phyloP scores from a whole-genome alignment of 2,888 invertebrate genomes.

The Coelogynopora nodosa region DNA sequence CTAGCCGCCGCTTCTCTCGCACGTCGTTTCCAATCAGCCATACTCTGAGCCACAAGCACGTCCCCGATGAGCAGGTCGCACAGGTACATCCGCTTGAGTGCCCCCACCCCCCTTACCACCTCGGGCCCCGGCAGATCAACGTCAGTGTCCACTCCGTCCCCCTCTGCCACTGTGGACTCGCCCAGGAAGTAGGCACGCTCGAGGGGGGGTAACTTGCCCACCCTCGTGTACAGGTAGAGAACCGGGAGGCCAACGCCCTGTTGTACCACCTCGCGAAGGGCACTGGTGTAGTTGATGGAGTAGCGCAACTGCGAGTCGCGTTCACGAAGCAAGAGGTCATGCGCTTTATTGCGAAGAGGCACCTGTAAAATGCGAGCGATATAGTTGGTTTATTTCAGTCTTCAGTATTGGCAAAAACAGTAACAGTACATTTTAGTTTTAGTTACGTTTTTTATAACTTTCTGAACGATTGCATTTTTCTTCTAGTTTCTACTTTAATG shows the following conservation, averaged over 20 bases:
- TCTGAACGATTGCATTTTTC: no score
- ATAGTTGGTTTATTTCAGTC: not conserved
- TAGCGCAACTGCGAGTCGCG: not conserved
- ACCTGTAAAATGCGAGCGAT: not conserved
- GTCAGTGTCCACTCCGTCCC: not conserved
- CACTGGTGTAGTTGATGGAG: conserved; percentile 8
- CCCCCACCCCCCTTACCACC: not conserved
- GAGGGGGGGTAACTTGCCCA: conserved; percentile 2
- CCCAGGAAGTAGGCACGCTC: conserved; percentile 26
- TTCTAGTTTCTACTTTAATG: no score
- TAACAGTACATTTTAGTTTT: no score
- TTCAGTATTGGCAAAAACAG: not conserved
- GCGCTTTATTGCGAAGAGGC: not conserved
- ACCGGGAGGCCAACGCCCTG: not conserved
- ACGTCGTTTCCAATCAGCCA: conserved; percentile 33
- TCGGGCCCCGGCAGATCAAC: not conserved
- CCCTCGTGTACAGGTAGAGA: conserved; percentile 18
- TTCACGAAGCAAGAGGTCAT: not conserved
- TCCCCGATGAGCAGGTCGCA: conserved; percentile 41
- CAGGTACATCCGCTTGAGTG: not conserved
- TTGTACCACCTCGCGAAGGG: conserved; percentile 17
- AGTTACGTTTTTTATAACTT: no score
- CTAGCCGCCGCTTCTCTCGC: conserved; percentile 33
- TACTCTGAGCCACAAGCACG: conserved; percentile 8
- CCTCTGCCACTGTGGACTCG: not conserved